Evolutionary conservation across 2,888 invertebrate species (phyloP), one percentile per base, ranked within the genome.

Genomic region (Germaria angustata): DNA sequence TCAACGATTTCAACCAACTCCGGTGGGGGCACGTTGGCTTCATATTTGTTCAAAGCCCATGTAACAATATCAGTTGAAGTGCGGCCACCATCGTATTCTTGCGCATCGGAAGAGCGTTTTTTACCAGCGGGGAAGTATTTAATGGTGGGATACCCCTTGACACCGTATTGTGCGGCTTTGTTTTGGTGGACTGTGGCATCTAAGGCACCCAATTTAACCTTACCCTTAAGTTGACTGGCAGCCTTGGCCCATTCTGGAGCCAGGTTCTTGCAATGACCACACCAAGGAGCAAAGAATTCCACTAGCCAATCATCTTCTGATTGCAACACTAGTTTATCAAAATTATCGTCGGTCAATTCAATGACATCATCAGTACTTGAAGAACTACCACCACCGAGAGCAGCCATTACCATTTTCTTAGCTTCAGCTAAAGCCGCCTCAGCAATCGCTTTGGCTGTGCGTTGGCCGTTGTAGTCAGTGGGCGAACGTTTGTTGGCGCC

Each of bases 241-340:
- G 99, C 99, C 88, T 95, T 94, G 11, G 96, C 96, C 99, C 99
- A 99, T 85, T 98, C 96, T 0, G 99, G 99, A 71, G 96, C 99
- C 69, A 99, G 92, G 90, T 95, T 98, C 92, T 99, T 99, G 92
- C 98, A 98, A 91, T 98, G 98, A 5, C 98, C 98, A 91, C 98
- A 98, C 96, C 98, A 98, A 0, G 97, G 97, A 6, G 99, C 99
- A 91, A 95, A 99, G 93, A 99, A 99, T 92, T 99, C 99, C 1
- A 99, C 98, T 86, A 99, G 92, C 98, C 99, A 99, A 91, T 98
- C 93, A 88, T 99, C 99, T 15, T 99, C 97, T 59, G 98, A 98
- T 86, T 97, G 93, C 86, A 99, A 90, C 15, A 99, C 99, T 71
- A 95, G 91, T 90, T 96, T 95, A 85, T 98, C 96, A 91, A 99